Conservation (phyloP, 1,140 invertebrate species). For the Drosophila lini region DNA sequence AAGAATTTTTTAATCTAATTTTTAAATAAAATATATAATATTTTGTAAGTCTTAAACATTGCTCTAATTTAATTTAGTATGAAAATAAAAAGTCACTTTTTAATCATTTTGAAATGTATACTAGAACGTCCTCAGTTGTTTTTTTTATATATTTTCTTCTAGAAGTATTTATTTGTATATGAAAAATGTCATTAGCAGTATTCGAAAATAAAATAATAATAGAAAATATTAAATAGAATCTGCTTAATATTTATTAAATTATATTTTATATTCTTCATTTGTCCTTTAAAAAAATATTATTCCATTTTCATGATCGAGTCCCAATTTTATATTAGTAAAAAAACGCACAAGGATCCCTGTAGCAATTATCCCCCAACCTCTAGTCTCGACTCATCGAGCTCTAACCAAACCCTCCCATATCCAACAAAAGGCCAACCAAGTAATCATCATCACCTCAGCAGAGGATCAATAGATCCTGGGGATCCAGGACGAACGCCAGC, state of each 20-base stretch:
- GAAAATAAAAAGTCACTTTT: too few relatives aligned
- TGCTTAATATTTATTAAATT: background rate
- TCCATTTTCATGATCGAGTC: too few relatives aligned
- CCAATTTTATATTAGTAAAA: too few relatives aligned
- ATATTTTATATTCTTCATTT: too few relatives aligned
- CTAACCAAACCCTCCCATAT: conserved; percentile 1
- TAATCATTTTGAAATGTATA: too few relatives aligned
- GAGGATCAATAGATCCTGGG: conserved; percentile 21
- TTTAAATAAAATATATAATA: background rate
- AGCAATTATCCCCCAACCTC: conserved; percentile 21
- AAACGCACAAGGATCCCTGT: background rate
- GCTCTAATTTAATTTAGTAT: background rate
- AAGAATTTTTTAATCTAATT: background rate
- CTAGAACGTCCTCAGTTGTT: background rate
- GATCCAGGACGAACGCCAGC: conserved; percentile 62
- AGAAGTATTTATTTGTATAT: background rate
- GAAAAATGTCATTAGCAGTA: background rate
- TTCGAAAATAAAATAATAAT: background rate
- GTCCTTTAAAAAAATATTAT: too few relatives aligned
- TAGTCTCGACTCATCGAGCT: conserved; percentile 1
- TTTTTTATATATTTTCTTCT: background rate
- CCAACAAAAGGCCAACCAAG: conserved; percentile 24
- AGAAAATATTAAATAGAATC: background rate
- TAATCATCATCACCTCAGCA: conserved; percentile 46
- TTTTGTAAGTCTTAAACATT: background rate